A percentile compares a stretch with the other conserved stretches of the same genome.
Conservation (phyloP, 2,888 invertebrate genomes). For the Hoplodrina blanda region DNA sequence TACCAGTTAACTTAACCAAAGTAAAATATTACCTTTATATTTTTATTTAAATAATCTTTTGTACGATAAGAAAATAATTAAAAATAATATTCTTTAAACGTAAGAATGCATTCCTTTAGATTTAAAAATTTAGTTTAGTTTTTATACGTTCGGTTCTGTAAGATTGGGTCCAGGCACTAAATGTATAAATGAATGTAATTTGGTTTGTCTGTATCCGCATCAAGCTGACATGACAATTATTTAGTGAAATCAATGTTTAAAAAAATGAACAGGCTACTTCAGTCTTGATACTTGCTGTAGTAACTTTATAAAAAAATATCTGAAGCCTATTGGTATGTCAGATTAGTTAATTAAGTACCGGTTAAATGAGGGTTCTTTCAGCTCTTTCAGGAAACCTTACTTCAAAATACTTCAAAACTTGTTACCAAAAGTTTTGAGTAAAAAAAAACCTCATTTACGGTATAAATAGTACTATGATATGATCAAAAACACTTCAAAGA, state of each 20-base stretch:
- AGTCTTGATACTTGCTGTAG: not conserved
- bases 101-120: slow-evolving; percentile 67
- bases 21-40: slow-evolving; percentile 67
- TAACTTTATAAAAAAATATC: not conserved
- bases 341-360: not conserved
- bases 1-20: slow-evolving; percentile 67
- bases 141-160: slow-evolving; percentile 44
- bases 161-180: slow-evolving; percentile 49
- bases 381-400: not conserved
- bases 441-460: not conserved
- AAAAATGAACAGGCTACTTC: not conserved
- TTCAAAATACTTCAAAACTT: not conserved
- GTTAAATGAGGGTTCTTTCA: not conserved
- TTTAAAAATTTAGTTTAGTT: slow-evolving; percentile 48
- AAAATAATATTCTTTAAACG: slow-evolving; percentile 49
- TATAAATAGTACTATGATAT: not conserved
- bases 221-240: slow-evolving; percentile 29
- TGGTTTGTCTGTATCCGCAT: slow-evolving; percentile 50
- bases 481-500: slow-evolving; percentile 22
- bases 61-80: slow-evolving; percentile 27
- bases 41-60: slow-evolving; percentile 55
- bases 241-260: slow-evolving; percentile 39
- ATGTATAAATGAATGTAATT: slow-evolving; percentile 37
- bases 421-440: not conserved
- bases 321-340: not conserved